These are phyloP conservation scores for Drosophila parabipectinata DNA, from an alignment of 1,140 invertebrate genomes.

Conservation along the genomic window DNA sequence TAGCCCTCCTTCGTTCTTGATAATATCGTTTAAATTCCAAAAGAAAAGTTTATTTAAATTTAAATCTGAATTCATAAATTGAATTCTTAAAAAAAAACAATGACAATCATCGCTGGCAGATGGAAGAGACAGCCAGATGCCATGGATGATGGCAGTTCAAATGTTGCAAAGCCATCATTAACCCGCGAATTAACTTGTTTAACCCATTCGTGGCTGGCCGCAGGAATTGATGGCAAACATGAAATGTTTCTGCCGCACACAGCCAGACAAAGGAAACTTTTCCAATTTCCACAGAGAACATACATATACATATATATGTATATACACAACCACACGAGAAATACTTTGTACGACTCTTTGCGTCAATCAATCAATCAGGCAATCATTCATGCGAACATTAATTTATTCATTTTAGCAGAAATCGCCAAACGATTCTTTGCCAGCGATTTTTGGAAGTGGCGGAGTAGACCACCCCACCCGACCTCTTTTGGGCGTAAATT, in stretches of 20 bases:
- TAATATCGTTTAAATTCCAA: conserved; percentile 13
- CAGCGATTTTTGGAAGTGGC: neutral
- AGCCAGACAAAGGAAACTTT: conserved; percentile 37
- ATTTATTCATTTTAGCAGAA: conserved; percentile 74
- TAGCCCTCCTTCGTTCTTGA: neutral
- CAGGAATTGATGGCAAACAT: conserved; percentile 48
- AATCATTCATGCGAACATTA: conserved; percentile 71
- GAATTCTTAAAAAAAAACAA: conserved; percentile 7
- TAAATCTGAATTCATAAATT: neutral
- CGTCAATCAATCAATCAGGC: conserved; percentile 70
- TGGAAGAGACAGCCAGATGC: neutral
- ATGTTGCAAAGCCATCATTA: conserved; percentile 23
- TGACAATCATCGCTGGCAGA: neutral
- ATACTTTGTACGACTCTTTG: conserved; percentile 11
- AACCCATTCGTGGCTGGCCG: conserved; percentile 32
- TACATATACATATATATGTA: too few relatives aligned
- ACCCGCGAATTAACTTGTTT: conserved; percentile 50
- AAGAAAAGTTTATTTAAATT: neutral
- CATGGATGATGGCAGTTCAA: neutral
- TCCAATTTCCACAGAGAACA: conserved; percentile 22
- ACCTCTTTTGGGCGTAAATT: neutral
- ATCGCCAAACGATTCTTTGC: neutral
- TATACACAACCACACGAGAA: conserved; percentile 6
- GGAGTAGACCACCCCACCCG: too few relatives aligned
- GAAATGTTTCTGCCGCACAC: conserved; percentile 21